Evolutionary conservation across 2,888 invertebrate species (phyloP).

Genomic region (Protodeltote pygarga): DNA sequence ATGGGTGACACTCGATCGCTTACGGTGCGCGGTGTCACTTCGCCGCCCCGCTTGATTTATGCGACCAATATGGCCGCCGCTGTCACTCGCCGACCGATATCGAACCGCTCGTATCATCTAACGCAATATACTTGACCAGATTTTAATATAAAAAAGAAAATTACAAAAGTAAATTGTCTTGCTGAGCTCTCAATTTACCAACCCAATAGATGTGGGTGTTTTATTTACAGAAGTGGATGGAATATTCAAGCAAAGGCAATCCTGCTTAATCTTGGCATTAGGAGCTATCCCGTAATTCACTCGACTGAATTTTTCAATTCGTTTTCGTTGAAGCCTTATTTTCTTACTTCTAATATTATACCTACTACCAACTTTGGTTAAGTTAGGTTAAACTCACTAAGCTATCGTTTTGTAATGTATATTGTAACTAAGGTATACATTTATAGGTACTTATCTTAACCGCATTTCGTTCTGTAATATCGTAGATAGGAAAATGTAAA

Average conservation of each 20-base stretch:
- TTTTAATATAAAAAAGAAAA: constrained; percentile 48
- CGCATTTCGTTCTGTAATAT: constrained; percentile 8
- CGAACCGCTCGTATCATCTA: constrained; percentile 75
- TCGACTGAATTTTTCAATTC: constrained; percentile 51
- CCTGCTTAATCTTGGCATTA: constrained; percentile 50
- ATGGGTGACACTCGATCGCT: constrained; percentile 85
- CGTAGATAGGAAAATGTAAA: constrained; percentile 18
- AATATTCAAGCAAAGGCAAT: constrained; percentile 49
- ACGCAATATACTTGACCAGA: constrained; percentile 62
- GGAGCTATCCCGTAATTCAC: constrained; percentile 49
- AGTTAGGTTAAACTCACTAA: constrained; percentile 7
- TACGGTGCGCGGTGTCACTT: constrained; percentile 81
- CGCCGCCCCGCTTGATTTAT: constrained; percentile 82
- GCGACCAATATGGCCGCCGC: constrained; percentile 84
- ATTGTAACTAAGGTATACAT: constrained; percentile 23
- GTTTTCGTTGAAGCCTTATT: constrained; percentile 39
- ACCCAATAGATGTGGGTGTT: constrained; percentile 44
- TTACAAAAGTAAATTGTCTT: constrained; percentile 52
- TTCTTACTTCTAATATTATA: constrained; percentile 37
- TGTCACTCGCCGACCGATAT: constrained; percentile 79
- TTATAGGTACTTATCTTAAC: constrained; percentile 13
- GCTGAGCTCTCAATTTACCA: constrained; percentile 48
- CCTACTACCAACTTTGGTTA: constrained; percentile 10
- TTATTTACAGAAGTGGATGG: constrained; percentile 47
- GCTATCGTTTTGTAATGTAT: constrained; percentile 30